Evolutionary conservation across 1,140 invertebrate genomes (phyloP).

Genomic region (Vanessa atalanta): DNA sequence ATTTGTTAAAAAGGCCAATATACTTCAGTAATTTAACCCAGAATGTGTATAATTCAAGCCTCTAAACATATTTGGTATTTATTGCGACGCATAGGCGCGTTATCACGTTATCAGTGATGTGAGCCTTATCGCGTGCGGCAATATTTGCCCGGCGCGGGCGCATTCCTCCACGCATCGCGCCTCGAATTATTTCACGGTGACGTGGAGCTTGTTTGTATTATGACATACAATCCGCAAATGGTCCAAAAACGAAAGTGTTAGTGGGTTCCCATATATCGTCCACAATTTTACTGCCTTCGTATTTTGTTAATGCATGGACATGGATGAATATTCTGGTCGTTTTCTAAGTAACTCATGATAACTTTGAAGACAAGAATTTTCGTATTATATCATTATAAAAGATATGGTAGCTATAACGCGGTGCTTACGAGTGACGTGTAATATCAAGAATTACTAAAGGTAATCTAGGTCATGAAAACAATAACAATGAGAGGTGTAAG

Average conservation of each 20-base stretch:
- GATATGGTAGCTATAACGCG: too few species aligned
- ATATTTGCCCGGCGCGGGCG: conserved; percentile 23
- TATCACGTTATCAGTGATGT: conserved; percentile 20
- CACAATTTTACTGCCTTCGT: neutral
- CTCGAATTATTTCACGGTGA: conserved; percentile 25
- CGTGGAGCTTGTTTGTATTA: conserved; percentile 15
- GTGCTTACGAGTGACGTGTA: too few species aligned
- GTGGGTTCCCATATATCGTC: neutral
- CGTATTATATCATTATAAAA: too few species aligned
- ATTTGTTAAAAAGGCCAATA: neutral
- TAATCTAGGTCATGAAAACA: too few species aligned
- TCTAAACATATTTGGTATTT: conserved; percentile 1
- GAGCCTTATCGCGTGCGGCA: conserved; percentile 25
- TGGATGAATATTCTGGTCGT: too few species aligned
- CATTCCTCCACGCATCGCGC: conserved; percentile 29
- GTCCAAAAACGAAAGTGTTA: conserved; percentile 21
- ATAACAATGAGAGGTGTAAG: too few species aligned
- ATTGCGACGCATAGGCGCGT: conserved; percentile 10
- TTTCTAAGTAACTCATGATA: too few species aligned
- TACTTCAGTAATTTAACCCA: neutral
- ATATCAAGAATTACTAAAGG: too few species aligned
- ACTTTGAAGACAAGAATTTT: too few species aligned
- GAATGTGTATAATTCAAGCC: conserved; percentile 10
- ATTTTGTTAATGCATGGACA: too few species aligned
- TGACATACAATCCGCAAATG: conserved; percentile 12